Evolutionary conservation across 2,888 invertebrate genomes (phyloP).

Genomic region (Heliothis peltigera): DNA sequence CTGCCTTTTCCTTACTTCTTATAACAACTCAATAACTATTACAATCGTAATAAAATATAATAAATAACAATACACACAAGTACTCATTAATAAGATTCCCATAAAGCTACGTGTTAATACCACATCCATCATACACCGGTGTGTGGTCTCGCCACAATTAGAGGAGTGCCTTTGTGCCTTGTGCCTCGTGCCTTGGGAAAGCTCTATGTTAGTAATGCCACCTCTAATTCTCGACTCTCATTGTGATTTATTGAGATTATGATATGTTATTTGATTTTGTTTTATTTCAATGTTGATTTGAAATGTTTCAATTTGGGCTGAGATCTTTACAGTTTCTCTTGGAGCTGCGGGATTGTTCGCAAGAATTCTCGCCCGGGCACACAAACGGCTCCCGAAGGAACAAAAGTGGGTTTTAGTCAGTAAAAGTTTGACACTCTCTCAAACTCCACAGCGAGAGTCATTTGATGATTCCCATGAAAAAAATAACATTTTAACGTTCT

Average conservation of each 20-base stretch:
- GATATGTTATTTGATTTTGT: conserved; percentile 22
- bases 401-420: no score
- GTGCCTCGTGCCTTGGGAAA: conserved; percentile 58
- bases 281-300: conserved; percentile 29
- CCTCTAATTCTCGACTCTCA: conserved; percentile 62
- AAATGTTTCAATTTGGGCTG: conserved; percentile 37
- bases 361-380: no score
- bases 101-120: conserved; percentile 63
- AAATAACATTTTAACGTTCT: no score
- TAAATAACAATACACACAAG: conserved; percentile 45
- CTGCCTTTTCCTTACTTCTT: background rate
- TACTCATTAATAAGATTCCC: conserved; percentile 57
- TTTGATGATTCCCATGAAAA: no score
- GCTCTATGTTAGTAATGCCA: conserved; percentile 57
- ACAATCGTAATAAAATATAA: conserved; percentile 28
- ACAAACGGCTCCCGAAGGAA: no score
- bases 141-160: conserved; percentile 70
- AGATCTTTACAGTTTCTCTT: no score
- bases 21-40: conserved; percentile 39
- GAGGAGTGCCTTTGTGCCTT: conserved; percentile 54
- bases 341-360: no score
- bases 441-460: no score
- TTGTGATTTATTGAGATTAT: conserved; percentile 58
- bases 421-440: no score
- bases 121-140: conserved; percentile 66